Evolutionary conservation across 2,888 invertebrate genomes (phyloP).

Genomic region (Scaptomyza reducta): DNA sequence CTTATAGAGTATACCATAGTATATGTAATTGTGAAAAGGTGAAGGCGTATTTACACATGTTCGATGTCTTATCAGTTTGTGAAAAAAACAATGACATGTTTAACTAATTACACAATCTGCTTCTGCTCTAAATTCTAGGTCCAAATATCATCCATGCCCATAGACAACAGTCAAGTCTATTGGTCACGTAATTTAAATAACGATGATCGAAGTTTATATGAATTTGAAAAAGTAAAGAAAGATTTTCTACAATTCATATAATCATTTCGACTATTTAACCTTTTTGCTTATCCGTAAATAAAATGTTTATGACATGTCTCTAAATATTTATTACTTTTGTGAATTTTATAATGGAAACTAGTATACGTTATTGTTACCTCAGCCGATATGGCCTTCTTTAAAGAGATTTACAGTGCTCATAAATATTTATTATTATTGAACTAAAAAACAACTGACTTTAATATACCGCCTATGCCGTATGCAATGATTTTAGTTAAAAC

Average conservation of each 20-base stretch:
- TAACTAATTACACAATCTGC: conserved; percentile 48
- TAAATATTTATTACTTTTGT: too few relatives aligned
- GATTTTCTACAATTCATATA: not conserved
- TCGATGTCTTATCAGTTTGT: conserved; percentile 1
- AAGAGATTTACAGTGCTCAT: not conserved
- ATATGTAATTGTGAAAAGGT: not conserved
- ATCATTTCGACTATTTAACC: too few relatives aligned
- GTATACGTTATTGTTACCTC: not conserved
- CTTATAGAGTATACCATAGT: not conserved
- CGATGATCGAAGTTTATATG: not conserved
- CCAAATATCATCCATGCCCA: conserved; percentile 14
- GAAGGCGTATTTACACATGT: conserved; percentile 15
- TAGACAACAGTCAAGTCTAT: conserved; percentile 5
- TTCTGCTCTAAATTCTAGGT: not conserved
- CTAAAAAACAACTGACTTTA: too few relatives aligned
- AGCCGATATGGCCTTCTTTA: not conserved
- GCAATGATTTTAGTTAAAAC: too few relatives aligned
- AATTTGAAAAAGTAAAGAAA: too few relatives aligned
- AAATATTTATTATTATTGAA: not conserved
- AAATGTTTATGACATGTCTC: too few relatives aligned
- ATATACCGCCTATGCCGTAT: too few relatives aligned
- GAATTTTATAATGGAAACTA: too few relatives aligned
- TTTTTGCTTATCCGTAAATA: too few relatives aligned
- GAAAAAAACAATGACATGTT: conserved; percentile 28
- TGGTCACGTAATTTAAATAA: conserved; percentile 22